phyloP scores from a whole-genome alignment of 2,797 vertebrate genomes.

The Buceros bicornis region DNA sequence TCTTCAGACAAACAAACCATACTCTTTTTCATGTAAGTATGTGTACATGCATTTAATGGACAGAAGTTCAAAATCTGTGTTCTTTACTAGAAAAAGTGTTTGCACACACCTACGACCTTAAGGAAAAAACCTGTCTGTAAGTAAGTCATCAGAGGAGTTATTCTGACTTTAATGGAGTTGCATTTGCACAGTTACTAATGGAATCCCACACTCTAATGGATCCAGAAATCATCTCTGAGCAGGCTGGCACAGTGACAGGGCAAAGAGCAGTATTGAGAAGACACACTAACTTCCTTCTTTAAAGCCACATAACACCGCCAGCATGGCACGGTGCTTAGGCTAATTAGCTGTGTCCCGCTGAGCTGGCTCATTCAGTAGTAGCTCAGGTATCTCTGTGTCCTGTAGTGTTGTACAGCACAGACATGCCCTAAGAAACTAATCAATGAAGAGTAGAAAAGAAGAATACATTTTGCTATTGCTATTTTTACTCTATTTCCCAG shows the following conservation, averaged over 20 bases:
- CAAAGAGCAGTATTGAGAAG: background rate
- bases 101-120: background rate
- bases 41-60: background rate
- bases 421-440: background rate
- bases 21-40: background rate
- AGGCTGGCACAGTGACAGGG: background rate
- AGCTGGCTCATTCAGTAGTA: background rate
- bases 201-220: background rate
- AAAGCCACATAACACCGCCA: background rate
- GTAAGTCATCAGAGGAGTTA: background rate
- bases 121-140: background rate
- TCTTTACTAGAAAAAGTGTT: background rate
- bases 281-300: background rate
- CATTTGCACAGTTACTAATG: background rate
- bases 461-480: background rate
- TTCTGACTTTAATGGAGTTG: background rate
- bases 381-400: background rate
- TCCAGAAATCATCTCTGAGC: background rate
- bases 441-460: background rate
- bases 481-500: background rate
- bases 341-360: background rate
- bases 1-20: background rate
- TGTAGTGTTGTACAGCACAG: background rate
- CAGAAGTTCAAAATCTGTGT: background rate
- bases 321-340: background rate